phyloP scores from a whole-genome alignment of 30 jellyfish, hydroid and myxozoan species.

The Turritopsis dohrnii region DNA sequence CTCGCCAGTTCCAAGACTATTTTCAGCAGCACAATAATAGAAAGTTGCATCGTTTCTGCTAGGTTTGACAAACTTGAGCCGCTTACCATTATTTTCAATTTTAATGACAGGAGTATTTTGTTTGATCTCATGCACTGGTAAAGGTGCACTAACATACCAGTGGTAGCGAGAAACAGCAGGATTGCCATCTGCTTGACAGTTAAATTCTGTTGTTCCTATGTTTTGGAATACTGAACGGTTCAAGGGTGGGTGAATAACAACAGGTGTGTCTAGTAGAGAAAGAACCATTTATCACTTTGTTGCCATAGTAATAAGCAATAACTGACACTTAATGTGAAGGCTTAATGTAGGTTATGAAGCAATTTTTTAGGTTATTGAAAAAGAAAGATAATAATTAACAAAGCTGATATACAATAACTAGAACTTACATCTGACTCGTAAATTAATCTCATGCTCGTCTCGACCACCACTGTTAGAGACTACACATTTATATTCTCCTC shows the following conservation, averaged over 20 bases:
- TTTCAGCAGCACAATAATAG: constrained; percentile 74
- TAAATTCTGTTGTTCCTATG: constrained; percentile 24
- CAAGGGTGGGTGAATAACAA: constrained; percentile 1
- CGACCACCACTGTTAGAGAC: constrained; percentile 27
- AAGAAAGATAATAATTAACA: background rate
- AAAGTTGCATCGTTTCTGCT: constrained; percentile 10
- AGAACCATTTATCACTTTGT: no score
- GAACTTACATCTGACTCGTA: constrained; percentile 35
- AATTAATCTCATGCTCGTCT: background rate
- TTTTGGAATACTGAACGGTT: constrained; percentile 22
- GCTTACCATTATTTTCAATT: constrained; percentile 32
- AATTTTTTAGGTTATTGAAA: background rate
- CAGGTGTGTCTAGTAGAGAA: constrained; percentile 33
- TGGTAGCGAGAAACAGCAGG: constrained; percentile 14
- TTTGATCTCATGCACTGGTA: constrained; percentile 15
- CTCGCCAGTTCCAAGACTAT: constrained; percentile 62
- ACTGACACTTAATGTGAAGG: background rate
- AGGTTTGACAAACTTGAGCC: constrained; percentile 31
- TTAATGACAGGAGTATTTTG: background rate
- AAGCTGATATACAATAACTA: background rate
- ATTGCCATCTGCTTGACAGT: constrained; percentile 43
- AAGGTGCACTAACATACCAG: constrained; percentile 28
- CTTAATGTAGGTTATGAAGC: background rate
- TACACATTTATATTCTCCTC: constrained; percentile 29
- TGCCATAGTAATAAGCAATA: no score